These are phyloP conservation scores for Iphiclides podalirius DNA, from an alignment of 2,888 invertebrate genomes.

Conservation along the genomic window DNA sequence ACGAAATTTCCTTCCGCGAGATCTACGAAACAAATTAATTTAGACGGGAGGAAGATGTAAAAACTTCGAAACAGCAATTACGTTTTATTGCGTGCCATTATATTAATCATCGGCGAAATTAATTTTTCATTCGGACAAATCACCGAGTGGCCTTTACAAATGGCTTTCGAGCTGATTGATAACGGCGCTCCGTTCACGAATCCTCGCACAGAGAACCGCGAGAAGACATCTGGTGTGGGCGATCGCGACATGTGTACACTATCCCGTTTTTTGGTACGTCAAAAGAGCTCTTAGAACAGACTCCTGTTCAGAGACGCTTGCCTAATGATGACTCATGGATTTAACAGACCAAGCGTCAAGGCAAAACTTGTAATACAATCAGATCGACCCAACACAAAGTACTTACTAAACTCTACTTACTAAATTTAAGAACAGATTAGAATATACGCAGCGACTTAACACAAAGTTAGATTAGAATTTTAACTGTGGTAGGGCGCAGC, in stretches of 20 bases:
- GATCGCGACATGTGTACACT: conserved; percentile 29
- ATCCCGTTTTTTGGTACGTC: too few relatives aligned
- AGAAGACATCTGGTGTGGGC: conserved; percentile 40
- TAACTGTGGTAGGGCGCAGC: too few relatives aligned
- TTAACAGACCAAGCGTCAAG: too few relatives aligned
- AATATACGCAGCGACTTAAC: too few relatives aligned
- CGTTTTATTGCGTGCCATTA: conserved; percentile 74
- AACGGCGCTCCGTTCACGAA: conserved; percentile 50
- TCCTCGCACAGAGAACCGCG: conserved; percentile 32
- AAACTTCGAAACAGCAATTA: conserved; percentile 78
- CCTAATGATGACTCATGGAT: too few relatives aligned
- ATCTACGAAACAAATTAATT: conserved; percentile 70
- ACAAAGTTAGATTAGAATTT: too few relatives aligned
- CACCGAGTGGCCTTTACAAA: conserved; percentile 66
- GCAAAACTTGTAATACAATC: too few relatives aligned
- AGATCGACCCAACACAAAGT: too few relatives aligned
- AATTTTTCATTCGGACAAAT: conserved; percentile 80
- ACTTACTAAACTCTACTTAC: too few relatives aligned
- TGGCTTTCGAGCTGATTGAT: conserved; percentile 71
- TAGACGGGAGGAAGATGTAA: conserved; percentile 76
- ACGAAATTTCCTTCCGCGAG: conserved; percentile 14
- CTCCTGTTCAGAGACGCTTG: too few relatives aligned
- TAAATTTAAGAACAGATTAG: too few relatives aligned
- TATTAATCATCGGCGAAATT: conserved; percentile 78
- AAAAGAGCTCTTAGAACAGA: too few relatives aligned